Percentiles rank a stretch among this genome's conserved stretches.
These are phyloP conservation scores for Aethina tumida DNA, from an alignment of 1,140 invertebrate species.

Conservation along the genomic window DNA sequence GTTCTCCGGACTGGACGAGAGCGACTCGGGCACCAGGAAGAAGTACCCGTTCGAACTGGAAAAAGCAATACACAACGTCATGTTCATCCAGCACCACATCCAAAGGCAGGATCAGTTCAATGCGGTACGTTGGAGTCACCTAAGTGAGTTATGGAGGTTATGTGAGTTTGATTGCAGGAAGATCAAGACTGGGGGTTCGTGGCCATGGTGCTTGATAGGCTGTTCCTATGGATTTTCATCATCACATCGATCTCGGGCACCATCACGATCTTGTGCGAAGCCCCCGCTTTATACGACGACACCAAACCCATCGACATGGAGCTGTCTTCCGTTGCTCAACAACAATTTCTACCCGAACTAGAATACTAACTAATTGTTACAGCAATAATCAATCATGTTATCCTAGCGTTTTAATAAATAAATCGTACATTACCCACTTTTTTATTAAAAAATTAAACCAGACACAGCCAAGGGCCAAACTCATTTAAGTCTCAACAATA, in stretches of 20 bases:
- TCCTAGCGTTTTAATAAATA: no score
- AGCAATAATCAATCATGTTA: no score
- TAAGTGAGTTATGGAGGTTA: background rate
- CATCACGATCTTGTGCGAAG: conserved; percentile 77
- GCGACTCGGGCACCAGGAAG: conserved; percentile 66
- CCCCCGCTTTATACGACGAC: conserved; percentile 82
- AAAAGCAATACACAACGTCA: conserved; percentile 88
- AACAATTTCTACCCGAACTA: conserved; percentile 54
- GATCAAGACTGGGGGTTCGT: conserved; percentile 99
- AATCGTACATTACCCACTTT: conserved; percentile 11
- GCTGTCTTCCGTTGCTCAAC: conserved; percentile 71
- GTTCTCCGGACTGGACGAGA: conserved; percentile 70
- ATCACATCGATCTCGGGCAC: conserved; percentile 86
- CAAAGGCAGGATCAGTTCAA: conserved; percentile 88
- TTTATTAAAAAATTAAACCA: background rate
- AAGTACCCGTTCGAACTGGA: conserved; percentile 87
- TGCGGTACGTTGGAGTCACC: conserved; percentile 51
- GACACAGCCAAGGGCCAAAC: no score
- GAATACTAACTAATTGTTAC: no score
- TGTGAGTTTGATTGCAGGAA: conserved; percentile 72
- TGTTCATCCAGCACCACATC: conserved; percentile 92
- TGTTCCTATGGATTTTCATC: conserved; percentile 94
- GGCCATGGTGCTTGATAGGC: conserved; percentile 94
- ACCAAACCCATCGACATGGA: conserved; percentile 83
- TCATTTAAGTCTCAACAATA: no score